A percentile compares a stretch with the other conserved stretches of the same genome.
These are phyloP conservation scores for Thalassoma bifasciatum DNA, from an alignment of 2,113 vertebrate species.

Conservation along the genomic window DNA sequence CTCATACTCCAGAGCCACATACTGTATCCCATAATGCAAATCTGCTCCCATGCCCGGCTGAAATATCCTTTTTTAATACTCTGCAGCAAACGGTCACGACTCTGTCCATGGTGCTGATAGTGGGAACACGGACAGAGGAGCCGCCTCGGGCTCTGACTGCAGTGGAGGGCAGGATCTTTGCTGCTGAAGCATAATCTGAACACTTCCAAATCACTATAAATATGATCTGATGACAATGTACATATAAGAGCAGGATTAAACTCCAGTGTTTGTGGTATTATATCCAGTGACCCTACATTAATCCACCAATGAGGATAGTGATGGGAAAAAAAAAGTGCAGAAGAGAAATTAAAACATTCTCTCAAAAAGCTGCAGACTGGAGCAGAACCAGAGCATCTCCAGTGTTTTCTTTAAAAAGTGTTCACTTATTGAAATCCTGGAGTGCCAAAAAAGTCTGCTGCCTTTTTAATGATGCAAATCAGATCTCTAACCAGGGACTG, in stretches of 20 bases:
- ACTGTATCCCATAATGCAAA: not conserved
- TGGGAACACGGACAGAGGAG: not conserved
- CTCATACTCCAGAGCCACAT: not conserved
- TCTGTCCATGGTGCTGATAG: constrained; percentile 13
- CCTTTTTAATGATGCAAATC: not conserved
- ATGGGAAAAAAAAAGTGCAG: too few species aligned
- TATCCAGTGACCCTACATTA: too few species aligned
- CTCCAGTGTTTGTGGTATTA: too few species aligned
- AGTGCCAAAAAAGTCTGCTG: not conserved
- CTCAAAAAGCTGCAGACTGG: too few species aligned
- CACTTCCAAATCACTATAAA: not conserved
- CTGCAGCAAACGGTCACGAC: not conserved
- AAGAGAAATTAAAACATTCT: too few species aligned
- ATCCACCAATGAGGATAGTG: too few species aligned
- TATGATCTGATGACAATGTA: too few species aligned
- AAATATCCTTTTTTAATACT: not conserved
- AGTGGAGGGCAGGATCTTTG: not conserved
- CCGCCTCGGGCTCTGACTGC: not conserved
- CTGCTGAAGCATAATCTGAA: not conserved
- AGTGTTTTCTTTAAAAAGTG: not conserved
- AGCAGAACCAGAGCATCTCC: not conserved
- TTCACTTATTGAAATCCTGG: too few species aligned
- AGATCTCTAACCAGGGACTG: not conserved
- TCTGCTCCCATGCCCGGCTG: not conserved
- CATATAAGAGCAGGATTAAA: too few species aligned